Evolutionary conservation across 2,113 vertebrate genomes (phyloP).

Genomic region (Notarius quadriscutis): DNA sequence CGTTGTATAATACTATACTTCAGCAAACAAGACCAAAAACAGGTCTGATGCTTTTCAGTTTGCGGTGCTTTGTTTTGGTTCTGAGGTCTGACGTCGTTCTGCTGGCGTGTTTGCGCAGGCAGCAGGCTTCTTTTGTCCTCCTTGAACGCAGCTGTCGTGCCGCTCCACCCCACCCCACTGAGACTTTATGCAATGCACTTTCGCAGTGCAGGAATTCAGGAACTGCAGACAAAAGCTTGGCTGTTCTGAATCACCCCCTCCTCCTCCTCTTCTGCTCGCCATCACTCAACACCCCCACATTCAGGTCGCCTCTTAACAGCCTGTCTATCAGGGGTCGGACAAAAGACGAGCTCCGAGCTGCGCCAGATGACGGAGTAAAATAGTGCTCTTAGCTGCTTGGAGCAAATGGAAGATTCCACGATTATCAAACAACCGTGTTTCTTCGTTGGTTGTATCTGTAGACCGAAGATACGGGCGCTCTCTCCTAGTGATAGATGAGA

Average conservation of each 20-base stretch:
- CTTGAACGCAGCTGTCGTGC: conserved; percentile 60
- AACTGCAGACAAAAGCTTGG: conserved; percentile 65
- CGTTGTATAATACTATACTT: too few relatives aligned
- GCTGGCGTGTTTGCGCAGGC: conserved; percentile 35
- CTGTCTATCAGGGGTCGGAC: neutral
- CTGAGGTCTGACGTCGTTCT: conserved; percentile 2
- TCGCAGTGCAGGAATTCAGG: conserved; percentile 70
- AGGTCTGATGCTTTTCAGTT: neutral
- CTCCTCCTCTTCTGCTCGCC: conserved; percentile 21
- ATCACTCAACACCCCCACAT: conserved; percentile 49
- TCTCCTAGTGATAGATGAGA: conserved; percentile 7
- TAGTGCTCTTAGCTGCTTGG: neutral
- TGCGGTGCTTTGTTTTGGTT: conserved; percentile 22
- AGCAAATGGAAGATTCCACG: neutral
- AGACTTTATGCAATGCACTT: conserved; percentile 69
- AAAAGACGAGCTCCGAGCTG: conserved; percentile 15
- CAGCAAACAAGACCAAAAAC: neutral
- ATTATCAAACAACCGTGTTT: neutral
- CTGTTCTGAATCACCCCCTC: conserved; percentile 36
- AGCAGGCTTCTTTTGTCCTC: conserved; percentile 60
- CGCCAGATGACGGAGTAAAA: conserved; percentile 17
- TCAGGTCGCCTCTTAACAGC: conserved; percentile 54
- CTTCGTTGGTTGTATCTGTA: conserved; percentile 14
- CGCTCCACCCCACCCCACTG: conserved; percentile 44
- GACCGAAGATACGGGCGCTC: conserved; percentile 3